Conservation (phyloP, 2,888 invertebrate genomes). For the Priocnemis perturbator region DNA sequence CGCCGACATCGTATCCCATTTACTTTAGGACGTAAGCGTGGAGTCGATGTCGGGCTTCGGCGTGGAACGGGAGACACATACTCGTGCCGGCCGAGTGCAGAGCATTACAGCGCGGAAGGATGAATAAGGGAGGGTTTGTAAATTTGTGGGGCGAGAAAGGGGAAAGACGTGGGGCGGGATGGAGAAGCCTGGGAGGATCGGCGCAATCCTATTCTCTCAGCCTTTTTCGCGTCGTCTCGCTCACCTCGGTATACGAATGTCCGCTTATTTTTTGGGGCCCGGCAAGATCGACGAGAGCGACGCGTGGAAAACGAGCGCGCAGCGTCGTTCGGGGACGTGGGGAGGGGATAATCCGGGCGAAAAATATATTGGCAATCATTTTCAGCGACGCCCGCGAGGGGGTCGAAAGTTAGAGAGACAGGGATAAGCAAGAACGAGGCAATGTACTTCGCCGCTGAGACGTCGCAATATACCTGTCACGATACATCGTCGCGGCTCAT, state of each 20-base stretch:
- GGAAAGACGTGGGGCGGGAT: no score
- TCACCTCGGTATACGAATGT: slow-evolving; percentile 18
- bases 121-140: no score
- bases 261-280: neutral
- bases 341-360: slow-evolving; percentile 39
- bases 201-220: neutral
- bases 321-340: slow-evolving; percentile 8
- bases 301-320: slow-evolving; percentile 18
- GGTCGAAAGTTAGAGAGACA: neutral
- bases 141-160: no score
- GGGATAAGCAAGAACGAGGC: slow-evolving; percentile 16
- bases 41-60: slow-evolving; percentile 18
- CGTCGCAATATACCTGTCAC: slow-evolving; percentile 21
- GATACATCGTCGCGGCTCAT: neutral
- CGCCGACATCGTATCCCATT: slow-evolving; percentile 17
- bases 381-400: slow-evolving; percentile 12
- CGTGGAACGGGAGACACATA: slow-evolving; percentile 6
- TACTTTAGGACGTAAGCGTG: slow-evolving; percentile 2
- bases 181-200: no score
- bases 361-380: slow-evolving; percentile 51
- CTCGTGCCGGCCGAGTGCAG: no score
- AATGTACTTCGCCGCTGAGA: slow-evolving; percentile 21
- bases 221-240: neutral
- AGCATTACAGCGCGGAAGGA: no score
- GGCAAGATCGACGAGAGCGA: slow-evolving; percentile 5